Percentiles rank a stretch among this genome's conserved stretches.
phyloP scores from a whole-genome alignment of 2,113 vertebrate species.

The Syngnathus floridae region DNA sequence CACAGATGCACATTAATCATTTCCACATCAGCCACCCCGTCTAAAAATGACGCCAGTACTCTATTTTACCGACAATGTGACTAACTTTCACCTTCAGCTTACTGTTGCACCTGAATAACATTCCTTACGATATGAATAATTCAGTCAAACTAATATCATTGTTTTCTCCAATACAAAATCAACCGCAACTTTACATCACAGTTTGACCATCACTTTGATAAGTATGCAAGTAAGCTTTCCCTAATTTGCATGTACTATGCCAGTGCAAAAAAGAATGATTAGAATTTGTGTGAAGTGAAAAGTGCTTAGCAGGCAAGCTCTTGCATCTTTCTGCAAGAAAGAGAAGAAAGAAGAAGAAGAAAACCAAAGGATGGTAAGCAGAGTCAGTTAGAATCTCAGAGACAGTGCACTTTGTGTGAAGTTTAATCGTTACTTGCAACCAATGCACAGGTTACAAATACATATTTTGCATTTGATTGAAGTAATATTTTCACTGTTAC shows the following conservation, averaged over 20 bases:
- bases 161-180: background rate
- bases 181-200: background rate
- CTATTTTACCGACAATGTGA: slow-evolving; percentile 2
- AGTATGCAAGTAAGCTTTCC: background rate
- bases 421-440: background rate
- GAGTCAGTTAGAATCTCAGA: too few species aligned
- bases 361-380: background rate
- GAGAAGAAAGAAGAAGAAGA: too few species aligned
- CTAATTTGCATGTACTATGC: background rate
- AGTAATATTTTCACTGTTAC: background rate
- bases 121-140: slow-evolving; percentile 31
- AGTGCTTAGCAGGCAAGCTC: background rate
- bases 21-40: slow-evolving; percentile 16
- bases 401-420: background rate
- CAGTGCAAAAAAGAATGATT: background rate
- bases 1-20: slow-evolving; percentile 33
- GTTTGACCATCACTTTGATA: background rate
- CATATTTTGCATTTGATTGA: background rate
- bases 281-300: background rate
- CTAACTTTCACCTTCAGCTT: slow-evolving; percentile 21
- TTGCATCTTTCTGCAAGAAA: background rate
- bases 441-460: background rate
- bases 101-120: slow-evolving; percentile 6
- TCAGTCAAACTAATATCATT: background rate
- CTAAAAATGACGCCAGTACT: background rate